Evolutionary conservation across 37 sponge, comb jelly and placozoan species (phyloP), one percentile per base, ranked within the genome.

Genomic region (Axinella damicornis): DNA sequence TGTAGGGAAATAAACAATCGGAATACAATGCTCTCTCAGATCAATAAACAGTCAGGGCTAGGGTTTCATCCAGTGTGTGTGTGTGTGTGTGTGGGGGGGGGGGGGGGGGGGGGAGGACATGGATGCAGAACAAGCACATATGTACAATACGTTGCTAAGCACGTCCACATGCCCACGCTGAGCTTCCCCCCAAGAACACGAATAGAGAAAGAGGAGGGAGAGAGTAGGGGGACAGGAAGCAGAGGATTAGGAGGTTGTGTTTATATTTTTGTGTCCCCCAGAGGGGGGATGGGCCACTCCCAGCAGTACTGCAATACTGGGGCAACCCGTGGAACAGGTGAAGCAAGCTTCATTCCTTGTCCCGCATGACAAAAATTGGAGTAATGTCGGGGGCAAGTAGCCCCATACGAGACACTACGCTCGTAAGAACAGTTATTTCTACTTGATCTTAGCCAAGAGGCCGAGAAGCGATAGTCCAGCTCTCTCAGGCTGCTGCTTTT

Each of bases 401-500:
- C 52, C 53, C 56, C 85, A 66, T 88, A 81, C 58, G 83, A 88
- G 90, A 69, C 75, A 88, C 84, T 89, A 89, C 82, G 85, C 90
- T 89, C 84, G 79, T 82, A 89, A 89, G 90, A 89, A 89, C 90
- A 84, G 90, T 74, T 85, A 74, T 83, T 89, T 82, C 71, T 80
- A 89, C 90, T 89, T 89, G 90, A 89, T 89, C 90, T 89, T 89
- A 89, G 90, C 90, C 85, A 89, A 89, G 68, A 89, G 90, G 78
- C 86, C 86, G 86, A 85, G 86, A 85, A 85, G 86, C 86, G 86
- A 85, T 85, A 32, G 35, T 46, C 9, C 46, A 46, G 46, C 46
- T 46, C 46, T 46, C 46, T 46, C 46, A 46, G 46, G 46, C 46
- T 46, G 46, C 46, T 46, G 46, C 46, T 46, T 46, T 46, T 46